Conservation (phyloP, 2,797 vertebrate species). For the Gephyroberyx darwinii region DNA sequence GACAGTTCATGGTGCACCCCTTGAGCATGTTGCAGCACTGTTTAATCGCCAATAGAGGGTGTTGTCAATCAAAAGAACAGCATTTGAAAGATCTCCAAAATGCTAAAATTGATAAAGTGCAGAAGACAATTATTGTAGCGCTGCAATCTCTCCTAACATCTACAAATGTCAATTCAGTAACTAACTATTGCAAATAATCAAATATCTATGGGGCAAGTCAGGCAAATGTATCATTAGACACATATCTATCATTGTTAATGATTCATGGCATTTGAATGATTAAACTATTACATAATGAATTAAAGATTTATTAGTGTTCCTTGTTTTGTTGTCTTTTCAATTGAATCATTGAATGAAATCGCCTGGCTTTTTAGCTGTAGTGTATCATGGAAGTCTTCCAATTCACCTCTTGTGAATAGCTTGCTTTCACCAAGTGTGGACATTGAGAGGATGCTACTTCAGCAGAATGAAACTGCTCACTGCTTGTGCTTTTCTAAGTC, state of each 20-base stretch:
- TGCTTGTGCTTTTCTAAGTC: conserved; percentile 63
- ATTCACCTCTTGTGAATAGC: conserved; percentile 12
- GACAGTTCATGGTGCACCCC: conserved; percentile 44
- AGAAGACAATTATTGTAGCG: conserved; percentile 56
- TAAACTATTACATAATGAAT: conserved; percentile 59
- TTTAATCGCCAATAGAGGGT: conserved; percentile 52
- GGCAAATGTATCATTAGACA: conserved; percentile 63
- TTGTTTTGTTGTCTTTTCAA: conserved; percentile 48
- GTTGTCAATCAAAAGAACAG: conserved; percentile 62
- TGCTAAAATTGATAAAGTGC: conserved; percentile 79
- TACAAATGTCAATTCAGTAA: conserved; percentile 59
- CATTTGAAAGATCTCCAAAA: conserved; percentile 65
- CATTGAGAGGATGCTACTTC: conserved; percentile 1
- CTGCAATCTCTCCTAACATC: conserved; percentile 55
- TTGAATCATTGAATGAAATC: neutral
- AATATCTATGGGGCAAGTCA: conserved; percentile 46
- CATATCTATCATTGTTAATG: conserved; percentile 57
- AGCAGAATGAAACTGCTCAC: conserved; percentile 14
- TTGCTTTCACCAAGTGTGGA: conserved; percentile 21
- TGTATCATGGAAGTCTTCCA: neutral
- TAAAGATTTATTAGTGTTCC: conserved; percentile 74
- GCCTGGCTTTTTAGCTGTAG: conserved; percentile 6
- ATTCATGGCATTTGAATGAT: conserved; percentile 63
- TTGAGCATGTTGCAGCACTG: conserved; percentile 52
- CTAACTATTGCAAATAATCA: conserved; percentile 64